Base-by-base conservation (phyloP, 2,888 invertebrate genomes). In the Eupithecia inturbata region DNA sequence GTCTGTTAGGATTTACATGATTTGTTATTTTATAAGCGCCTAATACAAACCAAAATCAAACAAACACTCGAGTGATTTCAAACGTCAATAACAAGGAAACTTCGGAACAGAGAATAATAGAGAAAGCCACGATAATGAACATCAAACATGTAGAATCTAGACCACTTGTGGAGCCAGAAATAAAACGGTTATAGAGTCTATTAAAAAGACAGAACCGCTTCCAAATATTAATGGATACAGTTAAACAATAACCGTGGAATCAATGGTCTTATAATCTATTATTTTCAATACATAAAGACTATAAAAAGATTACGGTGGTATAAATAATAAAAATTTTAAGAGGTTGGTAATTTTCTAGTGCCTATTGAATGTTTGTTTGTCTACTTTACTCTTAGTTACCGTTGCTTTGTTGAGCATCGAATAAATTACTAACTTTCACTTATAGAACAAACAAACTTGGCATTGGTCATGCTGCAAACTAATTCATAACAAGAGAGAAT, bases 201-300 rank as follows among this genome's bases (percentile, higher is more conserved):
- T 45, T 39, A 63, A 68, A 66, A 60, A 28, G 63, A 63, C 45
- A 62, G 36, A 71, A 75, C 45, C 64, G 60, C 63, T 67, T 53
- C 14, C 41, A 70, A 72, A 68, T 67, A 70, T 63, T 68, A 73
- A 78, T 69, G 64, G 68, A 62, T 62, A 68, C 68, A 75, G 70
- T 76, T 75, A 57, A 75, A 73, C 76, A 75, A 76, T 72, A 71
- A 70, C 77, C 77, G 36, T 75, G 72, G 67, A 75, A 75, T 70
- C 36, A 64, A 62, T 67, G 67, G 64, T 39, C n/a, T 39, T 57
- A 33, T 70, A 60, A 63, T 49, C 75, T 67, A 63, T 75, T 72
- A 72, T 75, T 53, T 72, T 67, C 22, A 62, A 62, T 67, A 19
- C 45, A 69, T 64, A 39, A 45, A 64, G 33, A 64, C 26, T 60